Evolutionary conservation across 2,888 invertebrate species (phyloP).

Genomic region (Lottia gigantea): DNA sequence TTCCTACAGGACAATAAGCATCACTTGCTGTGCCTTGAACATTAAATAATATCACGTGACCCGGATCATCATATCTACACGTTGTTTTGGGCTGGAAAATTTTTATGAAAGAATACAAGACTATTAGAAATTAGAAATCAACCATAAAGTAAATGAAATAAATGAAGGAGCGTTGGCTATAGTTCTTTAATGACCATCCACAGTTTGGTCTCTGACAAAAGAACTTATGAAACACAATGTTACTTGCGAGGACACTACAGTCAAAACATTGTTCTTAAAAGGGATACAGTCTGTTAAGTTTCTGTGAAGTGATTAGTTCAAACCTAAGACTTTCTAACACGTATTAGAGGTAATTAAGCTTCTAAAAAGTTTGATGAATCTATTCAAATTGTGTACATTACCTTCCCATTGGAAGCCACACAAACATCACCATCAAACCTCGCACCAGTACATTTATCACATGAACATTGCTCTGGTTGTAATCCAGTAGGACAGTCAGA

Average conservation of each 20-base stretch:
- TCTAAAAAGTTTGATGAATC: no score
- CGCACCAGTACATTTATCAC: slow-evolving; percentile 40
- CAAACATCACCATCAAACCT: slow-evolving; percentile 39
- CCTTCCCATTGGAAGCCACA: slow-evolving; percentile 30
- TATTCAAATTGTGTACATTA: slow-evolving; percentile 4
- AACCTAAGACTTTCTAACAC: no score
- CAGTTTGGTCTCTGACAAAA: no score
- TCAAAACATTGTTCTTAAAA: no score
- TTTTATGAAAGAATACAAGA: not conserved
- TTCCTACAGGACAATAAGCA: slow-evolving; percentile 36
- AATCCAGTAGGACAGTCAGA: slow-evolving; percentile 40
- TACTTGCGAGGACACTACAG: not conserved
- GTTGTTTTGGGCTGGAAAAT: slow-evolving; percentile 39
- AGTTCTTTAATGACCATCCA: no score
- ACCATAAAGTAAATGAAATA: no score
- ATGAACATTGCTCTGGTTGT: slow-evolving; percentile 41
- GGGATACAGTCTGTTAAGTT: no score
- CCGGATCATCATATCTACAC: slow-evolving; percentile 42
- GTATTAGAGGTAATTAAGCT: no score
- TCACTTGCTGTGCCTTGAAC: slow-evolving; percentile 22
- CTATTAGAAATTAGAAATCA: no score
- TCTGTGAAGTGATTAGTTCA: no score
- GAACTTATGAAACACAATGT: not conserved
- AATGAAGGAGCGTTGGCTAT: no score
- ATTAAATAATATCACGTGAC: slow-evolving; percentile 41